Conservation (phyloP, 2,888 invertebrate species). For the Napeogenes inachia region DNA sequence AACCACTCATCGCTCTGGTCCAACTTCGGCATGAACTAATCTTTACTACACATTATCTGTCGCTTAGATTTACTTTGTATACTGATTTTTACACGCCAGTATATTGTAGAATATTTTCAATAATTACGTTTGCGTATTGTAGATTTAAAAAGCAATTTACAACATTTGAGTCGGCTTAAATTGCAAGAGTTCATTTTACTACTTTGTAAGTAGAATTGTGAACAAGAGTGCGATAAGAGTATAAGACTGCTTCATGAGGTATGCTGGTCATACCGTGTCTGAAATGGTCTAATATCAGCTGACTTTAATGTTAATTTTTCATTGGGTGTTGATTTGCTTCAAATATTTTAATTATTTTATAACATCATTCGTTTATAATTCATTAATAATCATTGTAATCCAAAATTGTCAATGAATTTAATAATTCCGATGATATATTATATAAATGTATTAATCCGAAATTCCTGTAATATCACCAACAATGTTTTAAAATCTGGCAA, state of each 20-base stretch:
- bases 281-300: constrained; percentile 35
- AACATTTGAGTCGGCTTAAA: constrained; percentile 9
- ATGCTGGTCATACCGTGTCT: constrained; percentile 60
- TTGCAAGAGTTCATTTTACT: constrained; percentile 45
- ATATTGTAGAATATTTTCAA: background rate
- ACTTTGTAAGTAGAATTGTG: constrained; percentile 47
- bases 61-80: background rate
- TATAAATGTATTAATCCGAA: constrained; percentile 34
- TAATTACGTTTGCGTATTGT: background rate
- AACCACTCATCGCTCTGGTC: constrained; percentile 43
- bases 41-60: background rate
- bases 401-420: constrained; percentile 57
- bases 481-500: constrained; percentile 42
- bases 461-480: constrained; percentile 24
- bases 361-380: constrained; percentile 37
- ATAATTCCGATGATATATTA: constrained; percentile 43
- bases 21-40: constrained; percentile 44
- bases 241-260: constrained; percentile 41
- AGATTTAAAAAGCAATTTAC: background rate
- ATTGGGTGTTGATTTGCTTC: constrained; percentile 49
- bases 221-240: constrained; percentile 31
- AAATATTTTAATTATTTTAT: constrained; percentile 23
- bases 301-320: constrained; percentile 46
- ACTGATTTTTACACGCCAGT: no score
- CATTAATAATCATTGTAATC: constrained; percentile 45